phyloP scores from a whole-genome alignment of 92 coral and sea anemone genomes.

The Epizoanthus stellaris region DNA sequence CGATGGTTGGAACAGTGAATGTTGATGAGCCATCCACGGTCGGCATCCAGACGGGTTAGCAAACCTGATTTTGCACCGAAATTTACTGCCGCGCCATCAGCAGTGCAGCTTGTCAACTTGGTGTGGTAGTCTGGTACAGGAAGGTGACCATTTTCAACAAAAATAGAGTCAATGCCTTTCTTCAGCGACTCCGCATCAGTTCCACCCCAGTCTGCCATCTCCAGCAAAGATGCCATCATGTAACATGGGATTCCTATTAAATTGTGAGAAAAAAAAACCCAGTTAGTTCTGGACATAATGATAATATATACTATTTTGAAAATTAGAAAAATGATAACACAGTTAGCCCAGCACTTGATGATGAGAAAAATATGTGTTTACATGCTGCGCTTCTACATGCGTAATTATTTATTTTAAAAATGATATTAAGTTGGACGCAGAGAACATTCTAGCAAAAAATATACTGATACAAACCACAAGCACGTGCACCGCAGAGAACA shows the following conservation, averaged over 20 bases:
- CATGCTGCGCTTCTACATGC: too few species aligned
- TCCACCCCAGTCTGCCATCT: slow-evolving; percentile 35
- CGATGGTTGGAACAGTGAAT: slow-evolving; percentile 39
- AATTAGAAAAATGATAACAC: too few species aligned
- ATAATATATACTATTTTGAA: not conserved
- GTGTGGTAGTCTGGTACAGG: not conserved
- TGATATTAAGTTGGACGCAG: too few species aligned
- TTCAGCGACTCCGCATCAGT: not conserved
- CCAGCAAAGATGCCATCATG: slow-evolving; percentile 43
- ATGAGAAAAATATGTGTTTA: too few species aligned
- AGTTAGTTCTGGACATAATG: not conserved
- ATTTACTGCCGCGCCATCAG: slow-evolving; percentile 23
- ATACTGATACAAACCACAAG: too few species aligned
- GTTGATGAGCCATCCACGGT: slow-evolving; percentile 24
- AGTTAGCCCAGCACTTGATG: too few species aligned
- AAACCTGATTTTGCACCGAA: slow-evolving; percentile 29
- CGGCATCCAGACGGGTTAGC: slow-evolving; percentile 20
- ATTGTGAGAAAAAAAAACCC: not conserved
- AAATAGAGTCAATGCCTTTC: slow-evolving; percentile 7
- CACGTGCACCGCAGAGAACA: too few species aligned
- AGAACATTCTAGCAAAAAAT: too few species aligned
- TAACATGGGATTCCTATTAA: slow-evolving; percentile 6
- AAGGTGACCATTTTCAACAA: not conserved
- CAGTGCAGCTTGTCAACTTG: slow-evolving; percentile 30
- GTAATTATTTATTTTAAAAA: too few species aligned